These are phyloP conservation scores for Dasyurus viverrinus DNA, from an alignment of 2,113 vertebrate species.

Conservation along the genomic window DNA sequence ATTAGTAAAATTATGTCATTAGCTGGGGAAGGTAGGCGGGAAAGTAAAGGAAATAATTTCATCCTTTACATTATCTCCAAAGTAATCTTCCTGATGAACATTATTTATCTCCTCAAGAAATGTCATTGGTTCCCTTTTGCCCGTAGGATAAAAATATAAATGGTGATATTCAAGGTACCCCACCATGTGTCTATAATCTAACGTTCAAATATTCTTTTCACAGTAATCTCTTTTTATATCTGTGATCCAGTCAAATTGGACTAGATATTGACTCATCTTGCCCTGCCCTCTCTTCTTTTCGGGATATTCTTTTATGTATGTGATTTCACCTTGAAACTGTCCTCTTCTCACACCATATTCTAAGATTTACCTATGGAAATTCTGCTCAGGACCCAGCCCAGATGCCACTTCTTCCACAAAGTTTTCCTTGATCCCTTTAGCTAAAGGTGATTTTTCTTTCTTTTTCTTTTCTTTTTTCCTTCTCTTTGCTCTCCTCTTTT, in stretches of 20 bases:
- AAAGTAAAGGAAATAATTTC: neutral
- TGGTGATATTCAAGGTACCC: neutral
- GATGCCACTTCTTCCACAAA: neutral
- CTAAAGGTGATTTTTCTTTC: neutral
- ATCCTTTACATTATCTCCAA: neutral
- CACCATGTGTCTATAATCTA: neutral
- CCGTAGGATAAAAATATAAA: neutral
- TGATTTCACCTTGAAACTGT: neutral
- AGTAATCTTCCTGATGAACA: neutral
- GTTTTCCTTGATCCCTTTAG: neutral
- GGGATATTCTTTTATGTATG: neutral
- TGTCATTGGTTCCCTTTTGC: neutral
- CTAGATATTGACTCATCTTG: neutral
- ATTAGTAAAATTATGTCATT: neutral
- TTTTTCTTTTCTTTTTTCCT: neutral
- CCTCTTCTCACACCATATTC: neutral
- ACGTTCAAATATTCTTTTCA: neutral
- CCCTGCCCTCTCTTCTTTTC: neutral
- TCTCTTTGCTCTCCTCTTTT: no score
- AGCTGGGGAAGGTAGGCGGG: neutral
- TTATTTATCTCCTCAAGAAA: neutral
- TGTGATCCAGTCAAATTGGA: neutral
- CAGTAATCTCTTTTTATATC: neutral
- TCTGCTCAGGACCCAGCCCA: neutral
- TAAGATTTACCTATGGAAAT: neutral